Evolutionary conservation across 2,888 invertebrate genomes (phyloP).

Genomic region (Dicycla oo): DNA sequence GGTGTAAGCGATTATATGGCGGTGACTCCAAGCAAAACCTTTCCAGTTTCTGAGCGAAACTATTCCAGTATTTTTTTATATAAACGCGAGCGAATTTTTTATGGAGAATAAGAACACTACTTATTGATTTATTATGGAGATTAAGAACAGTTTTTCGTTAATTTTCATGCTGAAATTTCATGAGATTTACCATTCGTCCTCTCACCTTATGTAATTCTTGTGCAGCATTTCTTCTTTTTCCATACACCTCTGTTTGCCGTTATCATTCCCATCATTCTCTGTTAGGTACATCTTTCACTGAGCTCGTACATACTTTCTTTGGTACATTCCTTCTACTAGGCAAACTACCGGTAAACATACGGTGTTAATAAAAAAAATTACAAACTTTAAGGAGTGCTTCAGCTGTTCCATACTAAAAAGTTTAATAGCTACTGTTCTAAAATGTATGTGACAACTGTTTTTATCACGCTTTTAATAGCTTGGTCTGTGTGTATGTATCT

Average conservation of each 20-base stretch:
- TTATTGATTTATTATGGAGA: not conserved
- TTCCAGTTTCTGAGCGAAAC: not conserved
- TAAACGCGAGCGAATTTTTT: not conserved
- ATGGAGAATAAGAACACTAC: not conserved
- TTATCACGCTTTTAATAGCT: no score
- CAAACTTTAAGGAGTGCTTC: no score
- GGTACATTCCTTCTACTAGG: not conserved
- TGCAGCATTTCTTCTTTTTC: no score
- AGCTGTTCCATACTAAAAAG: no score
- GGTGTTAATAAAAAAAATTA: no score
- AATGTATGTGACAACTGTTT: no score
- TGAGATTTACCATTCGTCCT: no score
- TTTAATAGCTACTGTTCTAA: no score
- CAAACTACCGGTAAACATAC: no score
- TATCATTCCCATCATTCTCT: not conserved
- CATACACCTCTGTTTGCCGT: no score
- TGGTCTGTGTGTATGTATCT: no score
- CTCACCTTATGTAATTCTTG: no score
- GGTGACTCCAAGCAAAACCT: not conserved
- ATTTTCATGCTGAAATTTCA: not conserved
- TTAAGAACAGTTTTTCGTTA: not conserved
- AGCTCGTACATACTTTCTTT: not conserved
- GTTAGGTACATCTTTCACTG: not conserved
- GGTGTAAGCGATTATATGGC: constrained; percentile 6
- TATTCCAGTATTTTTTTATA: not conserved